phyloP scores from a whole-genome alignment of 1,140 invertebrate genomes.

The Heliconius hewitsoni region DNA sequence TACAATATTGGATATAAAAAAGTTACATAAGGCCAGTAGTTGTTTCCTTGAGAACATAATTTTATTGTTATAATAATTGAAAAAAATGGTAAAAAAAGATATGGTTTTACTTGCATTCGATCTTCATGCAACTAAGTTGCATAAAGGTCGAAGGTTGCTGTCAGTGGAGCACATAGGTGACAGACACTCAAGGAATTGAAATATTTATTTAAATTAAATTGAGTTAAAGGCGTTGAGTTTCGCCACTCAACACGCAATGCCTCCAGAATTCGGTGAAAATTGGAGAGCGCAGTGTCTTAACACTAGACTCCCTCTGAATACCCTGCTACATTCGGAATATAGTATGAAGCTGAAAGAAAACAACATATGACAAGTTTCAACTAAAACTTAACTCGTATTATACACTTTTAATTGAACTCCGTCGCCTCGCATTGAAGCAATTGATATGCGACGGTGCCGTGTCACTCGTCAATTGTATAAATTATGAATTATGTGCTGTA shows the following conservation, averaged over 20 bases:
- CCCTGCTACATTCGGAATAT: too few relatives aligned
- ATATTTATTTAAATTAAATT: too few relatives aligned
- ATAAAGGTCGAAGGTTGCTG: background rate
- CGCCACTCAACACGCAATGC: too few relatives aligned
- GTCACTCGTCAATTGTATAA: conserved; percentile 56
- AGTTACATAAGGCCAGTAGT: too few relatives aligned
- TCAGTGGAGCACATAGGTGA: too few relatives aligned
- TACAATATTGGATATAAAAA: too few relatives aligned
- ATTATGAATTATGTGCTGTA: conserved; percentile 56
- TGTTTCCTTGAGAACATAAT: background rate
- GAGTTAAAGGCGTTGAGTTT: too few relatives aligned
- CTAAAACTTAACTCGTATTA: background rate
- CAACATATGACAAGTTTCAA: background rate
- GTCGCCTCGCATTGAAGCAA: conserved; percentile 34
- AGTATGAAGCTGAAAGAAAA: background rate
- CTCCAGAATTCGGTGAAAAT: too few relatives aligned
- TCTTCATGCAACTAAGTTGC: conserved; percentile 14
- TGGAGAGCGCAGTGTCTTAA: too few relatives aligned
- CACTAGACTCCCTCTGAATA: too few relatives aligned
- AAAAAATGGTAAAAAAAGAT: background rate
- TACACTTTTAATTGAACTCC: conserved; percentile 24
- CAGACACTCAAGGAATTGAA: too few relatives aligned
- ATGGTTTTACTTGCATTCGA: background rate
- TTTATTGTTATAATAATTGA: background rate
- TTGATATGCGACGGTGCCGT: conserved; percentile 48